A percentile compares a stretch with the other conserved stretches of the same genome.
These are phyloP conservation scores for Mirza zaza DNA, from an alignment of 2,113 vertebrate species.

Conservation along the genomic window DNA sequence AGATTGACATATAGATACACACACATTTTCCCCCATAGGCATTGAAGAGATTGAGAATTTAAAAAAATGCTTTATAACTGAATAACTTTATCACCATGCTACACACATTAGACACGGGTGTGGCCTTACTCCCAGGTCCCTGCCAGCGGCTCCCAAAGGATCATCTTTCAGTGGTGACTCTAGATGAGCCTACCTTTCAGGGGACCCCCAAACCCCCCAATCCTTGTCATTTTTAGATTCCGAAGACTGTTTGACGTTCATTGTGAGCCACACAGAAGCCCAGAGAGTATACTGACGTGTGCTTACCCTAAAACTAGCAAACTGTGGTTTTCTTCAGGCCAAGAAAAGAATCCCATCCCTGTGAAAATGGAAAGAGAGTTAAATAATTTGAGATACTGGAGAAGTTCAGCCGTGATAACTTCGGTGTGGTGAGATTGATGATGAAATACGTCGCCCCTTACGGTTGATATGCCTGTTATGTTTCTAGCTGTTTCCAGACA, in stretches of 20 bases:
- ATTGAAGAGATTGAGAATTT: not conserved
- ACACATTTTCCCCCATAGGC: too few species aligned
- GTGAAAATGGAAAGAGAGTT: too few species aligned
- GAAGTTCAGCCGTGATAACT: not conserved
- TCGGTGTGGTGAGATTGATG: fast-evolving
- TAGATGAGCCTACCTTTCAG: not conserved
- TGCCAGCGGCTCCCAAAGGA: not conserved
- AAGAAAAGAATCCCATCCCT: too few species aligned
- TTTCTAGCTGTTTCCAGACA: not conserved
- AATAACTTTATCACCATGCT: not conserved
- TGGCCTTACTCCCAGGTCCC: not conserved
- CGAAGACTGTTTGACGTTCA: not conserved
- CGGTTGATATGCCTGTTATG: fast-evolving
- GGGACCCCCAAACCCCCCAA: too few species aligned
- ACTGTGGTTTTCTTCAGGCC: not conserved
- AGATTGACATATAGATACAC: not conserved
- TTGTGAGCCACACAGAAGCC: not conserved
- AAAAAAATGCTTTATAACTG: not conserved
- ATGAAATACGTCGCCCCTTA: fast-evolving
- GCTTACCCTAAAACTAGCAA: not conserved
- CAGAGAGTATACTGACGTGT: too few species aligned
- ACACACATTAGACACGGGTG: not conserved
- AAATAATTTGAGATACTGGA: fast-evolving
- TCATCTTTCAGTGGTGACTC: not conserved
- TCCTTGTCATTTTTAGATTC: not conserved